phyloP scores from a whole-genome alignment of 2,797 vertebrate species.

The Gymnodraco acuticeps region DNA sequence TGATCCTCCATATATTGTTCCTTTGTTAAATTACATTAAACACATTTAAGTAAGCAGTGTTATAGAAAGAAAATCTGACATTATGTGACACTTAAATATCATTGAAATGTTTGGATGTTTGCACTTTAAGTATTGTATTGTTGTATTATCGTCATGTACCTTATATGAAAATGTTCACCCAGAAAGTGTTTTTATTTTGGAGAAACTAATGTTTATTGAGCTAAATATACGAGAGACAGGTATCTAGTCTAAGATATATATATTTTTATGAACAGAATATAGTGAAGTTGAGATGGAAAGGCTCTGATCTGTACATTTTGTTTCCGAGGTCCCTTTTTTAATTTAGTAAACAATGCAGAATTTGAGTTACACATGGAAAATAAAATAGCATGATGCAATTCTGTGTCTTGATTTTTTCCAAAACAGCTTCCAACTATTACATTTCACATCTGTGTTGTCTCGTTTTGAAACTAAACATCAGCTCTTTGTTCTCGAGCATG shows the following conservation, averaged over 20 bases:
- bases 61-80: neutral
- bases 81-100: too few relatives aligned
- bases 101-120: neutral
- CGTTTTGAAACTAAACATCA: conserved; percentile 17
- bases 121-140: too few relatives aligned
- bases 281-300: neutral
- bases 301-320: neutral
- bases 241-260: neutral
- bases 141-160: neutral
- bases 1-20: neutral
- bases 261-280: too few relatives aligned
- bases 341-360: neutral
- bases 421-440: neutral
- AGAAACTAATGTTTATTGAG: neutral
- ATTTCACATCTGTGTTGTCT: conserved; percentile 41
- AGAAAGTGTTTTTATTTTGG: neutral
- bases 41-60: neutral
- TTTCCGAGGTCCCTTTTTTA: neutral
- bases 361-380: neutral
- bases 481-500: conserved; percentile 43
- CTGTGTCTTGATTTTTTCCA: too few relatives aligned
- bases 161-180: neutral
- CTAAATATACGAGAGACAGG: neutral
- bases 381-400: too few relatives aligned
- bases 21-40: neutral